A percentile compares a stretch with the other conserved stretches of the same genome.
Conservation (phyloP, 2,888 invertebrate genomes). For the Scaeva pyrastri region DNA sequence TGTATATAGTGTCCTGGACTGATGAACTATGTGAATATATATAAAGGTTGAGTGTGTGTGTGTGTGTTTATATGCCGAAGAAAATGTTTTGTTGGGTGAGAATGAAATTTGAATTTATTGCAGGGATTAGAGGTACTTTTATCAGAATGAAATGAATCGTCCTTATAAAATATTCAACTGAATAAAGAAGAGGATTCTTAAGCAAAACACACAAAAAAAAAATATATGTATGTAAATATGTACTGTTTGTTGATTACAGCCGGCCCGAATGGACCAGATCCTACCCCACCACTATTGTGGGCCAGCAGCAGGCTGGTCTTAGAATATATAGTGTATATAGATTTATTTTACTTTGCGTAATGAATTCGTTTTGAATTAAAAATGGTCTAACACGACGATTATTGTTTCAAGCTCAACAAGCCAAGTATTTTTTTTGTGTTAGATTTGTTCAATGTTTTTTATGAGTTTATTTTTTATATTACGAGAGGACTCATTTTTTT, state of each 20-base stretch:
- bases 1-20: not conserved
- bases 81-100: slow-evolving; percentile 35
- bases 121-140: slow-evolving; percentile 70
- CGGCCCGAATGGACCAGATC: slow-evolving; percentile 31
- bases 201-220: not conserved
- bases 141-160: slow-evolving; percentile 68
- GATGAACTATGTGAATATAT: slow-evolving; percentile 34
- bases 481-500: too few relatives aligned
- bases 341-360: slow-evolving; percentile 68
- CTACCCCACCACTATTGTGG: not conserved
- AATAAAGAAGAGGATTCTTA: slow-evolving; percentile 53
- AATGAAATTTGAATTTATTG: slow-evolving; percentile 73
- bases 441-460: not conserved
- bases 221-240: too few relatives aligned
- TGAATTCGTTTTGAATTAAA: slow-evolving; percentile 55
- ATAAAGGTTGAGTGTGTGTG: not conserved
- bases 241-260: slow-evolving; percentile 18
- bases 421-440: not conserved
- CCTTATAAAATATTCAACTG: slow-evolving; percentile 74
- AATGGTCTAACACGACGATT: slow-evolving; percentile 36
- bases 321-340: slow-evolving; percentile 18
- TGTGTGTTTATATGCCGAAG: slow-evolving; percentile 5
- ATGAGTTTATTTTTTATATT: not conserved
- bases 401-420: slow-evolving; percentile 31
- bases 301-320: slow-evolving; percentile 9